These are phyloP conservation scores for Amphibalanus amphitrite DNA, from an alignment of 1,140 invertebrate genomes.

Conservation along the genomic window DNA sequence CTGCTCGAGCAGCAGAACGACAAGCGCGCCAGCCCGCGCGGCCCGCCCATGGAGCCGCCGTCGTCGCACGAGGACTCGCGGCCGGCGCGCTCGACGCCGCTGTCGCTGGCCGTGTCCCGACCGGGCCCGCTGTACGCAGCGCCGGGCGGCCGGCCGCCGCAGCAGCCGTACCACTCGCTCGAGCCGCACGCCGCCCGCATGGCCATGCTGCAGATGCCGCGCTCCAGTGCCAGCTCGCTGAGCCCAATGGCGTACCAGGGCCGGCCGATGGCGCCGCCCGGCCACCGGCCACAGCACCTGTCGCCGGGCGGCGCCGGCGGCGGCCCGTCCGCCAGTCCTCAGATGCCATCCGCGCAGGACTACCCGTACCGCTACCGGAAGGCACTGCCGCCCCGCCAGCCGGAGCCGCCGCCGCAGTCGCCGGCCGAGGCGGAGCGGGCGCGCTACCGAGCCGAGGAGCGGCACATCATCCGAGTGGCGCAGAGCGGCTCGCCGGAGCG, in stretches of 20 bases:
- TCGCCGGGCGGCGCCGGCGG: neutral
- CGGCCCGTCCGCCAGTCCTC: neutral
- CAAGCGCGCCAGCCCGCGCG: neutral
- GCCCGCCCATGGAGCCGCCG: neutral
- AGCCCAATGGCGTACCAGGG: neutral
- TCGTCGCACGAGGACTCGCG: neutral
- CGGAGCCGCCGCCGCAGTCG: neutral
- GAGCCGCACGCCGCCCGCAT: neutral
- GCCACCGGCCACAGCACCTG: neutral
- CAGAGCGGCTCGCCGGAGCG: neutral
- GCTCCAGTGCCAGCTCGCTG: neutral
- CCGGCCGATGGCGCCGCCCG: neutral
- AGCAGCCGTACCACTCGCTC: neutral
- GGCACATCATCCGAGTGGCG: slow-evolving; percentile 1
- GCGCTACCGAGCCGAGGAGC: neutral
- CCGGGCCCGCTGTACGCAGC: neutral
- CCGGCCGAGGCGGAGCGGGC: neutral
- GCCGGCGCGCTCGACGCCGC: neutral
- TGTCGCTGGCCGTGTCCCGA: neutral
- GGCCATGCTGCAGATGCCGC: neutral
- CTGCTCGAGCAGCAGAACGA: neutral
- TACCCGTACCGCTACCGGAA: slow-evolving; percentile 4
- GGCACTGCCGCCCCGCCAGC: neutral
- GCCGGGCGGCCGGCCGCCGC: too few species aligned
- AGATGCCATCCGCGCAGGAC: neutral